Conservation (phyloP, 2,888 invertebrate species). For the Euplexia lucipara region DNA sequence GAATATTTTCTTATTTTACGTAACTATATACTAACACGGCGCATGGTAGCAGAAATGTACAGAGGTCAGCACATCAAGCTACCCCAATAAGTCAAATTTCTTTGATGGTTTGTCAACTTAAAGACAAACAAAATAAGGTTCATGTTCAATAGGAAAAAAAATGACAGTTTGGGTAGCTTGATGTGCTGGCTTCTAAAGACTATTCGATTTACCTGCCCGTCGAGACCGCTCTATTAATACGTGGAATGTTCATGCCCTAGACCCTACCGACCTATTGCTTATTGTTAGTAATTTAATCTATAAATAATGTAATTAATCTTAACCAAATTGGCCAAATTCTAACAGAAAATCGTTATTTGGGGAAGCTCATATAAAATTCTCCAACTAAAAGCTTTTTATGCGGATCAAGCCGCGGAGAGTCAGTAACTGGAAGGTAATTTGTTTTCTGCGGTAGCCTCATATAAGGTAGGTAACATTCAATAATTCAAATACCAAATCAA, state of each 20-base stretch:
- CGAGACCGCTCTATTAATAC: neutral
- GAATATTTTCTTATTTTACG: too few species aligned
- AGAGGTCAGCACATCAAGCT: too few species aligned
- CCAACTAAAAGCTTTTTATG: neutral
- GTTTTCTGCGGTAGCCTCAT: neutral
- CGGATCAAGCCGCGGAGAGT: neutral
- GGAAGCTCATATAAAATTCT: too few species aligned
- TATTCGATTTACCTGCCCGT: neutral
- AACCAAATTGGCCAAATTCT: neutral
- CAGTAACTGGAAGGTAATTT: neutral
- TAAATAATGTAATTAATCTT: neutral
- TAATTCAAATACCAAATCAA: neutral
- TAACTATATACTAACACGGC: too few species aligned
- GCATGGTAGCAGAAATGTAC: too few species aligned
- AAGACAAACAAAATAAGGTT: too few species aligned
- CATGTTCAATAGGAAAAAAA: too few species aligned
- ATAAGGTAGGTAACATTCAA: neutral
- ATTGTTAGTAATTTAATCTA: slow-evolving; percentile 1
- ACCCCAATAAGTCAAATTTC: too few species aligned
- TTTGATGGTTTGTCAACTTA: too few species aligned
- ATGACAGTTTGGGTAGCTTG: too few species aligned
- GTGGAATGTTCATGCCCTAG: slow-evolving; percentile 1
- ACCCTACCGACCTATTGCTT: neutral
- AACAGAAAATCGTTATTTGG: neutral
- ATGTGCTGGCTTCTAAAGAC: too few species aligned